Evolutionary conservation across 2,113 vertebrate species (phyloP).

Genomic region (Zosterops hypoxanthus): DNA sequence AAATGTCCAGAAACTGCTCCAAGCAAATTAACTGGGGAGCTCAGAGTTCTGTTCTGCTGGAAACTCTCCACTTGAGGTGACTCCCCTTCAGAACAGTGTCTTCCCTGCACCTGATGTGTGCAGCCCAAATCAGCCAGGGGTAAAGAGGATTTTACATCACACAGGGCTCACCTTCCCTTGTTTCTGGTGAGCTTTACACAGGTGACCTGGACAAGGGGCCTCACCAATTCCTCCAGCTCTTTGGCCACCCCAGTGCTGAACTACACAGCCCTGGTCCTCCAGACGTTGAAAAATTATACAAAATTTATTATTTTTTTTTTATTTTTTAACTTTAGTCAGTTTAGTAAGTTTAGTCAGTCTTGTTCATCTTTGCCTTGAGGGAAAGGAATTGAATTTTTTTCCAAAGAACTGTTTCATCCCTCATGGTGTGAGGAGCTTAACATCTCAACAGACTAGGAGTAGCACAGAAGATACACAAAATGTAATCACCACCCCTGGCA

Average conservation of each 20-base stretch:
- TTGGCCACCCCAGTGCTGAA: not conserved
- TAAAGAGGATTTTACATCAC: not conserved
- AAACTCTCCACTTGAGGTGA: not conserved
- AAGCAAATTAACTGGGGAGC: not conserved
- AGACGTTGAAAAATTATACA: not conserved
- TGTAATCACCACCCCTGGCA: not conserved
- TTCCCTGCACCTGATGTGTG: not conserved
- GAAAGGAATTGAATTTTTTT: not conserved
- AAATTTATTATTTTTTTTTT: not conserved
- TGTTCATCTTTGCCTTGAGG: no score
- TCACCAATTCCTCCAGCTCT: not conserved
- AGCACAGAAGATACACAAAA: not conserved
- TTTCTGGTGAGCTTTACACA: not conserved
- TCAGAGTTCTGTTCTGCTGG: not conserved
- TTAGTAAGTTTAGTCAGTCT: no score
- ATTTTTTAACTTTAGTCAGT: not conserved
- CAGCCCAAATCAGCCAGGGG: not conserved
- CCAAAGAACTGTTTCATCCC: not conserved
- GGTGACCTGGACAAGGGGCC: accelerated
- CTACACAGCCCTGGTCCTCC: not conserved
- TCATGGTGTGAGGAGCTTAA: not conserved
- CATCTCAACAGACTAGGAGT: not conserved
- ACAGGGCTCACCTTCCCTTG: not conserved
- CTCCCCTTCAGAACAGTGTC: not conserved
- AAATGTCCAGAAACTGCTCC: not conserved